Conservation (phyloP, 2,113 vertebrate species). For the Hydrochoerus hydrochaeris region DNA sequence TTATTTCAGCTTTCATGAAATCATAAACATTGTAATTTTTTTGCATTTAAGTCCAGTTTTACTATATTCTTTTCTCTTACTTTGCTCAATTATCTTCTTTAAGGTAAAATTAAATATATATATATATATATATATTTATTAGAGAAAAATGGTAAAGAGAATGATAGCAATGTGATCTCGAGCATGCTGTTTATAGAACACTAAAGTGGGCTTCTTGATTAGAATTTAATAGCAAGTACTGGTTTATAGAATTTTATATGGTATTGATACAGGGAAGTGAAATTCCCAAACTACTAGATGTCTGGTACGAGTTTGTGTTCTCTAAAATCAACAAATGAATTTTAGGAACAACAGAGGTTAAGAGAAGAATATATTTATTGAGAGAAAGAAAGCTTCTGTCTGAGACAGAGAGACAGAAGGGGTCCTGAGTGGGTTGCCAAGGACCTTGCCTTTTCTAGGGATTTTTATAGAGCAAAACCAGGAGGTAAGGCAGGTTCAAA, state of each 20-base stretch:
- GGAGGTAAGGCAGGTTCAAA: too few species aligned
- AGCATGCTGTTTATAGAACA: background rate
- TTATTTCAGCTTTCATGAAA: background rate
- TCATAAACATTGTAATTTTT: background rate
- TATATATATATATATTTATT: background rate
- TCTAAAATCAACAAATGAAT: too few species aligned
- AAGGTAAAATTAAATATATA: background rate
- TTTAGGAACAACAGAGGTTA: too few species aligned
- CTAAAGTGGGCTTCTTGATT: background rate
- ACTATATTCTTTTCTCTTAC: background rate
- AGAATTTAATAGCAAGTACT: background rate
- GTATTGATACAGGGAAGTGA: too few species aligned
- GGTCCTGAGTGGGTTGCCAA: too few species aligned
- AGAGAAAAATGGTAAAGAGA: constrained; percentile 5
- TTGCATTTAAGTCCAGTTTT: background rate
- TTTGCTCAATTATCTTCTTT: background rate
- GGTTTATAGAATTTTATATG: background rate
- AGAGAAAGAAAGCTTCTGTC: too few species aligned
- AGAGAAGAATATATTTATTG: too few species aligned
- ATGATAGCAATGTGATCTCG: background rate
- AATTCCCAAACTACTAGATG: too few species aligned
- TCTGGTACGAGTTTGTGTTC: too few species aligned
- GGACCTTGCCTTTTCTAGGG: too few species aligned
- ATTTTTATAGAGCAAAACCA: too few species aligned
- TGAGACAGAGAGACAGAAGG: too few species aligned